Evolutionary conservation across 2,797 vertebrate species (phyloP).

Genomic region (Mus minutoides): DNA sequence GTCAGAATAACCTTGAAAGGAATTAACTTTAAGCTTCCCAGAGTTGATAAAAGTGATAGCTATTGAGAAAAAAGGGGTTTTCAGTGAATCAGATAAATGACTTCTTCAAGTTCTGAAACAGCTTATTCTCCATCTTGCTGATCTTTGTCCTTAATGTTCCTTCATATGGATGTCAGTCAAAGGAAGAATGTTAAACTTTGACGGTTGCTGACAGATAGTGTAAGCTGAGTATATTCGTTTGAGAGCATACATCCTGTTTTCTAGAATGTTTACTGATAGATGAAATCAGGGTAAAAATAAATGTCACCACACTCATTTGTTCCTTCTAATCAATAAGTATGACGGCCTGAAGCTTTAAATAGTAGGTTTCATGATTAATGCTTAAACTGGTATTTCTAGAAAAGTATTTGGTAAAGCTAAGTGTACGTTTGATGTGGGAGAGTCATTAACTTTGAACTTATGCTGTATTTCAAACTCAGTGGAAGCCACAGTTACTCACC

Average conservation of each 20-base stretch:
- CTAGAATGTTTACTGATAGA: slow-evolving; percentile 58
- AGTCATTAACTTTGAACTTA: slow-evolving; percentile 30
- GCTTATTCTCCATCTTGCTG: slow-evolving; percentile 63
- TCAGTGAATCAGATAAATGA: slow-evolving; percentile 31
- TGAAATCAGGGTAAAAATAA: background rate
- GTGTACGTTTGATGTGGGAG: background rate
- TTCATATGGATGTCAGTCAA: slow-evolving; percentile 52
- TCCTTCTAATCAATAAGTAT: slow-evolving; percentile 41
- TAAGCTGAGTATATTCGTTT: slow-evolving; percentile 30
- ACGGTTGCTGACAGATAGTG: background rate
- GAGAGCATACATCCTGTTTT: slow-evolving; percentile 55
- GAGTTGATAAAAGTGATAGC: slow-evolving; percentile 41
- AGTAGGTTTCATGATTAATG: background rate
- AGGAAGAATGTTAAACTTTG: slow-evolving; percentile 58
- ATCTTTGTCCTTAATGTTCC: slow-evolving; percentile 64
- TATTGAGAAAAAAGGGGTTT: slow-evolving; percentile 60
- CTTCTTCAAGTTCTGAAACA: slow-evolving; percentile 59
- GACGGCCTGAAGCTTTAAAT: background rate
- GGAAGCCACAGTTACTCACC: background rate
- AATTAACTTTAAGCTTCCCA: slow-evolving; percentile 61
- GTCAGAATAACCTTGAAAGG: slow-evolving; percentile 53
- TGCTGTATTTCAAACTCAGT: background rate
- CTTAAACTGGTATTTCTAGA: slow-evolving; percentile 12
- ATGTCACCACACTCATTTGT: background rate
- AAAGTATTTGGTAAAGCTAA: slow-evolving; percentile 1